phyloP scores from a whole-genome alignment of 2,888 invertebrate species.

The Nymphalis polychloros region DNA sequence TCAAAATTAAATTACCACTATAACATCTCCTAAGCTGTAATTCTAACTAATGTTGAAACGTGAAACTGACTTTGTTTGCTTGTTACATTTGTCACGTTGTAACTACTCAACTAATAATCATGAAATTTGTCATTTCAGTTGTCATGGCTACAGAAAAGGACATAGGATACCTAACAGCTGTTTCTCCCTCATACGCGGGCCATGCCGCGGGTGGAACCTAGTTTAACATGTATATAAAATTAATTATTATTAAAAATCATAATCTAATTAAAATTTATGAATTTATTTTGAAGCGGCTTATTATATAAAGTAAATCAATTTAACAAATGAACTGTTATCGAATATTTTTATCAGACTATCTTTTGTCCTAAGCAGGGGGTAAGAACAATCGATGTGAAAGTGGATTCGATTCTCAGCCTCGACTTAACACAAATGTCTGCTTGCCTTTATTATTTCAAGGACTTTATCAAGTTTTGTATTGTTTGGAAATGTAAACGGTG shows the following conservation, averaged over 20 bases:
- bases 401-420: slow-evolving; percentile 52
- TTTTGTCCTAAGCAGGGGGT: slow-evolving; percentile 67
- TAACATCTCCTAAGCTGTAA: no score
- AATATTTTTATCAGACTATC: slow-evolving; percentile 68
- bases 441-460: slow-evolving; percentile 71
- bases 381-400: slow-evolving; percentile 66
- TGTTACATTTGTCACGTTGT: no score
- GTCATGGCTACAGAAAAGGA: no score
- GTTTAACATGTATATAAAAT: not conserved
- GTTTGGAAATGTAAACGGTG: slow-evolving; percentile 60
- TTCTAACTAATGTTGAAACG: no score
- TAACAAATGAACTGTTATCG: slow-evolving; percentile 46
- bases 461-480: slow-evolving; percentile 68
- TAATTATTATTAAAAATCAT: slow-evolving; percentile 7
- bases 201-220: no score
- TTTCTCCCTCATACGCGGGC: no score
- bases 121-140: no score
- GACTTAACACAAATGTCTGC: slow-evolving; percentile 62
- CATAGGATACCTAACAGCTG: no score
- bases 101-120: no score
- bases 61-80: no score
- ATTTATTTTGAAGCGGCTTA: slow-evolving; percentile 26
- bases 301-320: slow-evolving; percentile 41
- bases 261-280: slow-evolving; percentile 14
- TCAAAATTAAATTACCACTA: no score